Evolutionary conservation across 1,140 invertebrate genomes (phyloP), one percentile per base, ranked within the genome.

Genomic region (Drosophila rhopaloa): DNA sequence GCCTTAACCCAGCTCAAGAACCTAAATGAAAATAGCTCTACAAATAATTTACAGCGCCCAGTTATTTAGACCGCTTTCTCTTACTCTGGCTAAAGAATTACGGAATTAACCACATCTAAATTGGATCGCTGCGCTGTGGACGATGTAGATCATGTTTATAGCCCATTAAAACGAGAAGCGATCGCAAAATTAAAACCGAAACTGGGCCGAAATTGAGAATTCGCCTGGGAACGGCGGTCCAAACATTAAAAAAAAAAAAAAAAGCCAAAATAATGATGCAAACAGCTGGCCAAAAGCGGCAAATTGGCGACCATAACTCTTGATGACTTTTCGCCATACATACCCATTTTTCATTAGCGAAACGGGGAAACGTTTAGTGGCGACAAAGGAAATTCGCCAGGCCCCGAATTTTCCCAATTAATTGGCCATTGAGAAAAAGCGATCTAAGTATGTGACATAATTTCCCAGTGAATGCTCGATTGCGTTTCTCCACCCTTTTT

Each of bases 401-500:
- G 11, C 10, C 19, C 4, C 29, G 3, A 79, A 65, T 81, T 78
- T 86, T 59, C 48, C 83, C 53, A 75, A 81, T 88, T 88, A 82
- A 88, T 88, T 86, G 79, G 47, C 71, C 59, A 27, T 4, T 40
- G 7, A 19, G 32, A 24, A 38, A 47, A 50, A 24, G 24, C 13
- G 13, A 51, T 29, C 10, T 16, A 29, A 51, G 44, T 47, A 66
- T 68, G 80, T 84, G 84, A 89, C 84, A 88, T 89, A 88, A 81
- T 88, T 76, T 50, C n/a, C 40, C 40, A 43, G 9, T 35, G 48
- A 56, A 19, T 37, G 79, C 48, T 59, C 57, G 38, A 76, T 46
- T 81, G 82, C 60, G 40, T 61, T 46, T 55, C 32, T 19, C 44
- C 46, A n/a, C 19, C 9, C 1, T 32, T 32, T 32, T 32, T 16